Evolutionary conservation across 2,888 invertebrate species (phyloP), one percentile per base, ranked within the genome.

Genomic region (Melieria picta): DNA sequence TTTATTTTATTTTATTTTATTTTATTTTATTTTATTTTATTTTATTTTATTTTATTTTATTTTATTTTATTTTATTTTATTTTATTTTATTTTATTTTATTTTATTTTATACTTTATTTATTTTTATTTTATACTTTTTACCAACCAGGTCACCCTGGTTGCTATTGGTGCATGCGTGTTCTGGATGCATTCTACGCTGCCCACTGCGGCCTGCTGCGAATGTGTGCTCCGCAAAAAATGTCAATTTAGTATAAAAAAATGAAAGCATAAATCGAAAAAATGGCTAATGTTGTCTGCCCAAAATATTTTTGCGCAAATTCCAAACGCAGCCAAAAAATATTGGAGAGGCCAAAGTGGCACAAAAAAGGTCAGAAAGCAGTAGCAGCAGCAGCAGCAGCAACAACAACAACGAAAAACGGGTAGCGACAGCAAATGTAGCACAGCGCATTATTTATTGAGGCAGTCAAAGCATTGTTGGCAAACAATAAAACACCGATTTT

Each of bases 271-370:
- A 48, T 10, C 16, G 11, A 42, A 55, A 16, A 50, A 10, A 42
- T 7, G 9, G 5, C 10, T 64, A 48, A 48, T 7, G 47, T 45
- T 42, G 43, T 30, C 30, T 30, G 30, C 30, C 65, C 62, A 13
- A 70, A 48, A 57, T 13, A 70, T 52, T 55, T 75, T 64, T 74
- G 75, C 75, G 75, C 75, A 75, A 72, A 74, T 72, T 69, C 72
- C 66, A 46, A 63, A 62, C 46, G 69, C 57, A 60, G 70, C 75
- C 75, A 74, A 73, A 50, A 45, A 62, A 65, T 48, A 16, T 52
- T 48, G 4, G 43, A 9, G 30, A 47, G n/a, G 5, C 11, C 30
- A 64, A 30, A 58, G 55, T 57, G 46, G 16, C 9, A 69, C 55
- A 69, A 45, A 64, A 65, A 61, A 46, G 52, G 46, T 9, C 48